Evolutionary conservation across 2,113 vertebrate genomes (phyloP).

Genomic region (Toxostoma redivivum): DNA sequence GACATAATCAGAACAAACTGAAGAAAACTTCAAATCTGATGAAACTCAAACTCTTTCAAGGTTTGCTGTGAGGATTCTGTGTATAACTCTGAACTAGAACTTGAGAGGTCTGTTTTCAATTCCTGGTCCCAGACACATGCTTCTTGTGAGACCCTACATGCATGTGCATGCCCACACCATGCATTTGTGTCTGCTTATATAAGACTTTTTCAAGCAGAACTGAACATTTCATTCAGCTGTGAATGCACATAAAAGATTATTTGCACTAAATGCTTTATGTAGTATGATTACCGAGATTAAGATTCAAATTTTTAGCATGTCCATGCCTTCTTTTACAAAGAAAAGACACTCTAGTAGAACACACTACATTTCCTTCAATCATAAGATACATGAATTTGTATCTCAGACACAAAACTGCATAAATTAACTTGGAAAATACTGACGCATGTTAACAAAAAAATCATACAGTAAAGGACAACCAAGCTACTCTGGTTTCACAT

Average conservation of each 20-base stretch:
- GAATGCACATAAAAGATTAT: neutral
- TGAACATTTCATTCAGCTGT: neutral
- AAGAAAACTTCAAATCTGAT: neutral
- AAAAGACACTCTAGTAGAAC: neutral
- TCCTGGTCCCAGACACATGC: neutral
- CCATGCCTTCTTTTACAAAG: neutral
- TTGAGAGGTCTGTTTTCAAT: neutral
- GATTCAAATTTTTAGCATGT: neutral
- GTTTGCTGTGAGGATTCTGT: neutral
- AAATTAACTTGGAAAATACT: neutral
- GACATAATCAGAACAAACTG: conserved; percentile 9
- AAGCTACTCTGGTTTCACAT: neutral
- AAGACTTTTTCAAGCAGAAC: neutral
- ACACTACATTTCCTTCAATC: neutral
- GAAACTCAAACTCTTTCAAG: neutral
- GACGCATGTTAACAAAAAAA: neutral
- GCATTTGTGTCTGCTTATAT: neutral
- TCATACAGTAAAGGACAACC: neutral
- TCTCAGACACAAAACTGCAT: neutral
- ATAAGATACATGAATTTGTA: neutral
- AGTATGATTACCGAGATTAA: neutral
- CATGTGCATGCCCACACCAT: neutral
- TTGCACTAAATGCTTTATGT: neutral
- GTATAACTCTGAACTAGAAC: neutral
- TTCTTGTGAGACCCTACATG: neutral